Base-by-base conservation (phyloP, 2,797 vertebrate genomes). In the Eleutherodactylus coqui region DNA sequence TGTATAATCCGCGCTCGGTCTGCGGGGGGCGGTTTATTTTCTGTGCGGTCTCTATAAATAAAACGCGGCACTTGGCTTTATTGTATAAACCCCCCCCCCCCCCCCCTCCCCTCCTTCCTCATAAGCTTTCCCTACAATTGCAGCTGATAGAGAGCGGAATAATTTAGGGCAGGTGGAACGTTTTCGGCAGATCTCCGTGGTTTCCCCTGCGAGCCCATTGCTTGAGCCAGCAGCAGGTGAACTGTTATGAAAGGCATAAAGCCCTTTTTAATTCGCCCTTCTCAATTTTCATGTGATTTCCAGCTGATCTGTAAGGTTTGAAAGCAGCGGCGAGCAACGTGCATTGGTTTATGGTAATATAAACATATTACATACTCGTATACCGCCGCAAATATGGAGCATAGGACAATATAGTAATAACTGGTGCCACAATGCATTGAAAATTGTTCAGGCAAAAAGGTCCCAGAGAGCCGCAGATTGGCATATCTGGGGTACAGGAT, bases 141-240 rank as follows among this genome's bases (percentile, higher is more conserved):
- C 55, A 47, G 43, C 86, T 84, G 76, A 53, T 49, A 21, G 82
- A 64, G 47, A 80, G 73, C 32, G 75, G 82, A 87, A 87, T 87
- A 80, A 87, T 87, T 84, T 79, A 87, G 76, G 82, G 76, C 86
- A 87, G 86, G 86, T 87, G 86, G 86, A 84, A 75, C 24, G 29
- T 80, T 75, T 78, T 76, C 11, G 29, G 69, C 78, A 75, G 85
- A 86, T 79, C 41, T 62, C 77, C 80, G 75, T 51, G 82, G 53
- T 79, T 67, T 47, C 81, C 64, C 5, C 51, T 79, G 81, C 27
- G 75, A 47, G 62, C 43, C 69, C 34, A 53, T 5, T 16, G 38
- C 53, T 75, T 55, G 49, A 19, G n/a, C 21, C 27, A 41, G 34
- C 75, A 75, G 86, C 86, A 87, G 81, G 86, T 87, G 86, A 87